Conservation (phyloP, 2,797 vertebrate genomes). For the Tinamus major region DNA sequence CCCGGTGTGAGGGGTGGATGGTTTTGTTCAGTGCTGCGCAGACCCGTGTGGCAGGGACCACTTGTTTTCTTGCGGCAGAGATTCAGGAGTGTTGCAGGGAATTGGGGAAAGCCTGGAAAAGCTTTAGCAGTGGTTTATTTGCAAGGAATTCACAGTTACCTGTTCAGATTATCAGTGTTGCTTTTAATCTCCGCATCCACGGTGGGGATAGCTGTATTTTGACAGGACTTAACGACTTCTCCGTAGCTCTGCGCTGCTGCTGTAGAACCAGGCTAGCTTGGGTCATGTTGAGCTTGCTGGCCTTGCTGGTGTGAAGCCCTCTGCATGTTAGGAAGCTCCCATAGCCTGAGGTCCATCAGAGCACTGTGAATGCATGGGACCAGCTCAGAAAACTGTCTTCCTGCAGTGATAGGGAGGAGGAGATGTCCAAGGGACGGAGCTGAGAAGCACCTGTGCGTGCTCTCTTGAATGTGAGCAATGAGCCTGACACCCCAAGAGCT, state of each 20-base stretch:
- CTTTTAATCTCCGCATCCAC: not conserved
- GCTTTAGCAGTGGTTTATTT: not conserved
- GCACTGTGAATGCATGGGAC: not conserved
- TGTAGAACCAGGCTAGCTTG: not conserved
- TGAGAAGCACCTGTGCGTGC: accelerated
- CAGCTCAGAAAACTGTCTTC: not conserved
- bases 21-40: not conserved
- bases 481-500: not conserved
- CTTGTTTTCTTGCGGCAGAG: not conserved
- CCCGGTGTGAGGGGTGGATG: accelerated
- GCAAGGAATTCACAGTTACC: not conserved
- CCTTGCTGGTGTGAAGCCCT: not conserved
- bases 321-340: not conserved
- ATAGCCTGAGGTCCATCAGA: not conserved
- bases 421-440: not conserved
- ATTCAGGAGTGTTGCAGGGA: not conserved
- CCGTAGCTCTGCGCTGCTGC: accelerated
- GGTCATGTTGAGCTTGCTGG: not conserved
- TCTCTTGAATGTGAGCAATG: not conserved
- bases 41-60: not conserved
- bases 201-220: not conserved
- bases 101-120: not conserved
- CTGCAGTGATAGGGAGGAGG: not conserved
- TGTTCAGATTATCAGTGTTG: not conserved
- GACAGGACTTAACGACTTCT: accelerated